phyloP scores from a whole-genome alignment of 2,888 invertebrate genomes.

The Drosophila hawaiiensis region DNA sequence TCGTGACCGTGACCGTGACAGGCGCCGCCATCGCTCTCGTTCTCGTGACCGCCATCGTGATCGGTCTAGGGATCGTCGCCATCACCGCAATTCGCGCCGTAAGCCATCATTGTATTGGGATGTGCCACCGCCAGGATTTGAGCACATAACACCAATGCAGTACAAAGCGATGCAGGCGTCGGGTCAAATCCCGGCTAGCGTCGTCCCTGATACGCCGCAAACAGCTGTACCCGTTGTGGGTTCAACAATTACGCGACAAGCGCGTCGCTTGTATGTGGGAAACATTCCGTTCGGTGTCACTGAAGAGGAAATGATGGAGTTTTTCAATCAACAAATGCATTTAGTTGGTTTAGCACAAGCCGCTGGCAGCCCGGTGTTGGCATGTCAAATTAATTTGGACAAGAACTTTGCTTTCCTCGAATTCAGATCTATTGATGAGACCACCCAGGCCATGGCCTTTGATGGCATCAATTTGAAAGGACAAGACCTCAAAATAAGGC shows the following conservation, averaged over 20 bases:
- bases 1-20: constrained; percentile 68
- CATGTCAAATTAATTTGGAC: constrained; percentile 99
- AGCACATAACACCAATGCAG: constrained; percentile 98
- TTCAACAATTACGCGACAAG: constrained; percentile 98
- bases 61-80: constrained; percentile 72
- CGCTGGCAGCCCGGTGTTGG: constrained; percentile 98
- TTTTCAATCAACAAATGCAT: constrained; percentile 99
- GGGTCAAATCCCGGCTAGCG: constrained; percentile 97
- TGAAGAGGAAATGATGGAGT: constrained; percentile 99
- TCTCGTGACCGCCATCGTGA: constrained; percentile 74
- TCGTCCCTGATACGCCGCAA: constrained; percentile 95
- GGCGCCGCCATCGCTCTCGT: constrained; percentile 74
- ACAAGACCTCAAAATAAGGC: constrained; percentile 98
- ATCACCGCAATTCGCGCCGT: constrained; percentile 89
- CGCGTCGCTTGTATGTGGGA: constrained; percentile 97
- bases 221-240: constrained; percentile 99
- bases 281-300: constrained; percentile 99
- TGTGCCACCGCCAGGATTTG: constrained; percentile 99
- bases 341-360: constrained; percentile 98
- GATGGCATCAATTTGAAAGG: constrained; percentile 99
- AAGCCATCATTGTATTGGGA: constrained; percentile 99
- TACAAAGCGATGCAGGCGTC: constrained; percentile 95
- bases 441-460: constrained; percentile 99
- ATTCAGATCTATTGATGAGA: constrained; percentile 98
- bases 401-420: constrained; percentile 99